Evolutionary conservation across 2,113 vertebrate species (phyloP), one percentile per base, ranked within the genome.

Genomic region (Sapayoa aenigma): DNA sequence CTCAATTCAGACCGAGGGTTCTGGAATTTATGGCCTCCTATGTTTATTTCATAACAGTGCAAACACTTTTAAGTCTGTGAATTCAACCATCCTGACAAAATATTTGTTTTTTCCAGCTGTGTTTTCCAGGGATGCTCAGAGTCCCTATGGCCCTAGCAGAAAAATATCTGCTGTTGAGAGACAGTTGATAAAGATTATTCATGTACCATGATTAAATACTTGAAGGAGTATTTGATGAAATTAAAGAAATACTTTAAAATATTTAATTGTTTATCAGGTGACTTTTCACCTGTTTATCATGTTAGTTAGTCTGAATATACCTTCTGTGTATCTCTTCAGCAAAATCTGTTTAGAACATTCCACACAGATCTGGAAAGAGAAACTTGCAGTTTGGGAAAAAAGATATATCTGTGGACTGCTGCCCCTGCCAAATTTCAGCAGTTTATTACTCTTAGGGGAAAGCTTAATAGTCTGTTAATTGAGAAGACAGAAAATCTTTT

Each of bases 401-500:
- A 93, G 86, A 41, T 24, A 50, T 66, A 55, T 89, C 73, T 89
- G 74, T 92, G 89, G 87, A 88, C 87, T 91, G 50, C 84, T 91
- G 80, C 82, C 79, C 80, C 89, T 95, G 96, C 83, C 89, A 92
- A 77, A 95, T 94, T 97, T 95, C 85, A 94, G 72, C 78, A 94
- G 90, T 94, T 96, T 96, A 97, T 97, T 96, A 92, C 87, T 97
- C 96, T 94, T 96, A 93, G 52, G 96, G 94, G 96, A 97, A 95
- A 78, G 65, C 76, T 96, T 96, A 97, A 96, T 95, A 91, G 92
- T 68, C 89, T 96, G 94, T 96, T 97, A 97, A 97, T 96, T 96
- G 96, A 96, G 96, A 96, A 96, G 94, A 95, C 90, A 96, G 97
- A 97, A 93, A 84, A 96, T 95, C 87, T 96, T 96, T 93, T 93